Percentiles rank a stretch among this genome's conserved stretches.
phyloP scores from a whole-genome alignment of 2,113 vertebrate genomes.

The Prinia subflava region DNA sequence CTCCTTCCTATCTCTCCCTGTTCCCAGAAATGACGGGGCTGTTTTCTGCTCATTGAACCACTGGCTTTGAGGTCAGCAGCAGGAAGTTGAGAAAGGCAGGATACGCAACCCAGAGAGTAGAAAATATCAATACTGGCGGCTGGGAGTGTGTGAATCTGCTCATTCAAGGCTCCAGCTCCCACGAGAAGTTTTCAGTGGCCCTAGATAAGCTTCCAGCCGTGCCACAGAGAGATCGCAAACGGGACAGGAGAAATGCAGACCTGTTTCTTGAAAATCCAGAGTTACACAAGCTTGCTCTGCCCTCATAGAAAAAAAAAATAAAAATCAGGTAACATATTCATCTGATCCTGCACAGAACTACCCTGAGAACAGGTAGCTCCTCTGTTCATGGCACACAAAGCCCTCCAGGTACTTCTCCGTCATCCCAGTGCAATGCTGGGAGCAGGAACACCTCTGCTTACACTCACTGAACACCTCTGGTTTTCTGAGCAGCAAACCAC shows the following conservation, averaged over 20 bases:
- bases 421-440: fast-evolving
- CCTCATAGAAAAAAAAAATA: neutral
- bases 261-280: neutral
- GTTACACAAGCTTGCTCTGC: neutral
- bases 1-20: neutral
- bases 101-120: neutral
- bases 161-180: neutral
- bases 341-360: neutral
- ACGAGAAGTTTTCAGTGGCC: neutral
- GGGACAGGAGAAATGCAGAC: neutral
- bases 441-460: neutral
- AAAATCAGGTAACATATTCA: neutral
- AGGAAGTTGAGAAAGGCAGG: conserved; percentile 10
- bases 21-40: conserved; percentile 18
- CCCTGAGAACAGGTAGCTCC: neutral
- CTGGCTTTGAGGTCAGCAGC: neutral
- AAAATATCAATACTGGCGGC: neutral
- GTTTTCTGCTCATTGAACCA: conserved; percentile 4
- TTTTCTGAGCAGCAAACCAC: neutral
- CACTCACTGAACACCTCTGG: fast-evolving
- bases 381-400: neutral
- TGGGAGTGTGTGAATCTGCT: neutral
- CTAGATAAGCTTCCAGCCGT: neutral
- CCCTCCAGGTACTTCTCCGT: neutral
- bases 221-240: neutral